Percentiles rank a stretch among this genome's conserved stretches.
phyloP scores from a whole-genome alignment of 2,797 vertebrate species.

The Rhinogobio ventralis region DNA sequence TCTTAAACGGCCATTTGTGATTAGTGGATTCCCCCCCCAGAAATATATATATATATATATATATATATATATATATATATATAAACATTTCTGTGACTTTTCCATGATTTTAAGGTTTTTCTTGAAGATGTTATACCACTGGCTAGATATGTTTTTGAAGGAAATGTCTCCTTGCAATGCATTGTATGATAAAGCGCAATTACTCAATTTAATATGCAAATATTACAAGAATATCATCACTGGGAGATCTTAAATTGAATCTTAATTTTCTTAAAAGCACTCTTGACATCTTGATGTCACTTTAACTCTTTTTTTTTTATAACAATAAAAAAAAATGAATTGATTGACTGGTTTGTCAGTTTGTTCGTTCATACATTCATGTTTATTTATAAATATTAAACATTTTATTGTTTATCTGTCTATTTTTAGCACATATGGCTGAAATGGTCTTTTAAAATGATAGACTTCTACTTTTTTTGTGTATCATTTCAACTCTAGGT shows the following conservation, averaged over 20 bases:
- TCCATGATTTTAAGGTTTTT: background rate
- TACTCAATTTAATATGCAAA: background rate
- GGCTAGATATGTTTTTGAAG: background rate
- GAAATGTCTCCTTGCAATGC: background rate
- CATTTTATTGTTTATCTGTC: background rate
- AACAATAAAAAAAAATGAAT: no score
- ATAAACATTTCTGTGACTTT: background rate
- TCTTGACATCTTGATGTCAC: background rate
- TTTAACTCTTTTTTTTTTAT: background rate
- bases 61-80: no score
- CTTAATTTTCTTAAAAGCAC: background rate
- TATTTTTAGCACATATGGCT: background rate
- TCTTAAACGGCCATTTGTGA: background rate
- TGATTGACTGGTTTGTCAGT: no score
- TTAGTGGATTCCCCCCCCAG: no score
- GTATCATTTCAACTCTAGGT: background rate
- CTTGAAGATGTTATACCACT: background rate
- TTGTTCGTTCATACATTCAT: no score
- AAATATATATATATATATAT: no score
- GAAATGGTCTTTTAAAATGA: background rate
- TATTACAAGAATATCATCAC: background rate
- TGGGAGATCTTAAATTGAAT: background rate
- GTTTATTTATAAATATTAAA: background rate
- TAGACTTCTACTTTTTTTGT: background rate
- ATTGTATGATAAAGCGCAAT: background rate